phyloP scores from a whole-genome alignment of 2,113 vertebrate species.

The Ascaphus truei region DNA sequence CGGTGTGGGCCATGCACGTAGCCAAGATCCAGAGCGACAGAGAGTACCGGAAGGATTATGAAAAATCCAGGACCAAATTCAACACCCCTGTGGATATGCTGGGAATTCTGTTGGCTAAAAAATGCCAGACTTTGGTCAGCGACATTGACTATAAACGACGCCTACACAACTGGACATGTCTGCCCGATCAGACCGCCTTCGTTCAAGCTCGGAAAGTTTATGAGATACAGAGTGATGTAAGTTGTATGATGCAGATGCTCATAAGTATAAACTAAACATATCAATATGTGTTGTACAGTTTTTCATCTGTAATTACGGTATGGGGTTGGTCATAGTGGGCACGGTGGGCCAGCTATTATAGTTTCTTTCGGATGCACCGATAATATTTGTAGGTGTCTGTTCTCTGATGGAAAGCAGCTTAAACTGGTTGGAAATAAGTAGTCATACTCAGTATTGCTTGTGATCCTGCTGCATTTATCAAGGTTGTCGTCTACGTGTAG shows the following conservation, averaged over 20 bases:
- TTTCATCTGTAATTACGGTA: no score
- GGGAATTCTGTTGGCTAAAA: conserved; percentile 76
- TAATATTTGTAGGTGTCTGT: no score
- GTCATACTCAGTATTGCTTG: no score
- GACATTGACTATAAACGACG: conserved; percentile 75
- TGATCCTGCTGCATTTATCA: no score
- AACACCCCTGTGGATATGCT: conserved; percentile 79
- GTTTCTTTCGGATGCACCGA: no score
- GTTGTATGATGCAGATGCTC: conserved; percentile 9
- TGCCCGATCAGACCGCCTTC: conserved; percentile 81
- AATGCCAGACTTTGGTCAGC: conserved; percentile 80
- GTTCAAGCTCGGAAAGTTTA: conserved; percentile 79
- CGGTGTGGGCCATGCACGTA: conserved; percentile 75
- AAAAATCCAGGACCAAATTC: conserved; percentile 82
- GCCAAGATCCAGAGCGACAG: conserved; percentile 82
- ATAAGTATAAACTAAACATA: no score
- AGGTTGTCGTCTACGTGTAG: no score
- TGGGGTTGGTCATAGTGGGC: no score
- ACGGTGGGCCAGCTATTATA: no score
- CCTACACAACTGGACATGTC: conserved; percentile 82
- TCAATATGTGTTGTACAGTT: no score
- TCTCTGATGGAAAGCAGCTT: no score
- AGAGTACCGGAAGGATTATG: conserved; percentile 86
- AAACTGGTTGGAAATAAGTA: no score
- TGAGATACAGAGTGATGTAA: conserved; percentile 80